Base-by-base conservation (phyloP, 1,140 invertebrate species). In the Hesperophylax magnus region DNA sequence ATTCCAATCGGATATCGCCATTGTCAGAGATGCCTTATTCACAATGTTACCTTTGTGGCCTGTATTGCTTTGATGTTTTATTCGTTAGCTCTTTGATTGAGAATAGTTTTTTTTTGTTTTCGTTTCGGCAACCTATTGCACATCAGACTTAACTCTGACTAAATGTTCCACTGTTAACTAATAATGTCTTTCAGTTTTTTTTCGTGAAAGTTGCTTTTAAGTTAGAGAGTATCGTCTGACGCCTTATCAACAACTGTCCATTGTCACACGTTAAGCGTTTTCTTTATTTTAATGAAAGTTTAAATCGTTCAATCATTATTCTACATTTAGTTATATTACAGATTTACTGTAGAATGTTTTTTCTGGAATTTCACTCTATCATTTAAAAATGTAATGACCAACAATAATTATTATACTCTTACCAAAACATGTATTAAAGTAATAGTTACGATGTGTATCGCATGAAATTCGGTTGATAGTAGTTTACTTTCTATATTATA, bases 41-140 rank as follows among this genome's bases (percentile, higher is more conserved):
- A 52, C 52, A 72, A 52, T 52, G 39, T 72, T 54, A 18, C 17
- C 69, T 72, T 53, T 72, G 39, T 53, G 52, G 47, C 69, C 58
- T 61, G 58, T 69, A 17, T n/a, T 34, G 65, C 65, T 69, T 69
- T 69, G 27, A 69, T 34, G 34, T 72, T 72, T 72, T 71, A 53
- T 53, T 53, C 52, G 47, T 15, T 54, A 72, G 69, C 69, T 47
- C 17, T 53, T 72, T 72, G 52, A 72, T 72, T 53, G 39, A 72
- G 52, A 20, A 15, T 1, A 17, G 17, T 39, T 47, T 39, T 69
- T 39, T 52, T 72, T 72, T 72, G 69, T 54, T 72, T 72, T 72
- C n/a, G 9, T 54, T 24, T 17, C 39, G 39, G 27, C 63, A 61
- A 14, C 24, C 58, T 61, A 61, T 61, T 61, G 22, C 60, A 27